These are phyloP conservation scores for Podarcis lilfordi DNA, from an alignment of 2,797 vertebrate species.

Conservation along the genomic window DNA sequence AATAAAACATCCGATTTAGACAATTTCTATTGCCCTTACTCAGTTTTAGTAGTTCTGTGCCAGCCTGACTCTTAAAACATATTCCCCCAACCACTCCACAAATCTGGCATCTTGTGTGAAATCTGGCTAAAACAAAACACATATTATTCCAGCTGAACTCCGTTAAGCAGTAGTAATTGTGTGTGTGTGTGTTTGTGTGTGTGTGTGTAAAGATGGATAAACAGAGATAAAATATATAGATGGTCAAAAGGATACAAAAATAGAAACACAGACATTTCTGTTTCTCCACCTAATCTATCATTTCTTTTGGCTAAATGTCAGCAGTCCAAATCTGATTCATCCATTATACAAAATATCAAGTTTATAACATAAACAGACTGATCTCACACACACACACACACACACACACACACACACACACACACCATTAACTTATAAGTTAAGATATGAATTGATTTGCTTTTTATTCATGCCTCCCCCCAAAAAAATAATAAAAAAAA, in stretches of 20 bases:
- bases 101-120: conserved; percentile 43
- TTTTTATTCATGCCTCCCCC: conserved; percentile 56
- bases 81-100: not conserved
- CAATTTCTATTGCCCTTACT: conserved; percentile 70
- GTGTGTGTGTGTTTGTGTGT: not conserved
- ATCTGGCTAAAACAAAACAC: conserved; percentile 59
- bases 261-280: not conserved
- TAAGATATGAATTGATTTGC: conserved; percentile 65
- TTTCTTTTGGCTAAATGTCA: conserved; percentile 42
- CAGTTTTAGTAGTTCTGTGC: conserved; percentile 65
- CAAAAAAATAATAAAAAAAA: conserved; percentile 35
- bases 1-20: conserved; percentile 74
- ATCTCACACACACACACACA: no score
- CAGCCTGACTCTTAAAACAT: conserved; percentile 33
- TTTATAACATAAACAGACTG: conserved; percentile 29
- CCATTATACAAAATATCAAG: conserved; percentile 19
- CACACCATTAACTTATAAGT: conserved; percentile 64
- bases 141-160: conserved; percentile 18
- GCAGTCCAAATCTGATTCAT: conserved; percentile 59
- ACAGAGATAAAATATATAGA: not conserved
- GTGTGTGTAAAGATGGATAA: not conserved
- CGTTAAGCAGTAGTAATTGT: not conserved
- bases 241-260: not conserved
- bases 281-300: not conserved
- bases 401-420: no score